These are phyloP conservation scores for Eulemur rubriventer DNA, from an alignment of 2,797 vertebrate genomes.

Conservation along the genomic window DNA sequence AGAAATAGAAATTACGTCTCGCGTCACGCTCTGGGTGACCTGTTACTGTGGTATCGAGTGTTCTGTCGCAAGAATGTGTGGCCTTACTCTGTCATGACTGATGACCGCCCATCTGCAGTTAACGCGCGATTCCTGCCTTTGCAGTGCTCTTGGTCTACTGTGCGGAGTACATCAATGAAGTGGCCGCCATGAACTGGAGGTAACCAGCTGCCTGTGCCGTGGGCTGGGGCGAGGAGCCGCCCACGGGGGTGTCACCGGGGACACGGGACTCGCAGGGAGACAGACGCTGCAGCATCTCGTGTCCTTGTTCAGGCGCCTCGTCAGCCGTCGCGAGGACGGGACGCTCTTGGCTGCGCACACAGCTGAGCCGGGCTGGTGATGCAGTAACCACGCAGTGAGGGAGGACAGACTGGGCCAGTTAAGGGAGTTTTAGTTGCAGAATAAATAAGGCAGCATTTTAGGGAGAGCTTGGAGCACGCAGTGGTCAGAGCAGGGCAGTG, in stretches of 20 bases:
- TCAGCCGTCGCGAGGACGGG: not conserved
- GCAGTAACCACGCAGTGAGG: not conserved
- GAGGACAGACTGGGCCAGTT: not conserved
- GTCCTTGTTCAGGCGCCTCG: not conserved
- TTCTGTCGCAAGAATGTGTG: fast-evolving
- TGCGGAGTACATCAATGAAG: constrained; percentile 96
- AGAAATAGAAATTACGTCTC: not conserved
- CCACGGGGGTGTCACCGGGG: too few species aligned
- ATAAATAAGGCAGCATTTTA: not conserved
- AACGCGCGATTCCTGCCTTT: not conserved
- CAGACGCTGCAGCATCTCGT: not conserved
- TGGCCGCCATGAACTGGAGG: constrained; percentile 97
- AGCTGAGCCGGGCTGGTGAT: not conserved
- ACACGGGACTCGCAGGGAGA: not conserved
- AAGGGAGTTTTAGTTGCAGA: not conserved
- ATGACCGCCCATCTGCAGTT: not conserved
- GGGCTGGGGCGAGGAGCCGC: too few species aligned
- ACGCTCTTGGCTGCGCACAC: too few species aligned
- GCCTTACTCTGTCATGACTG: fast-evolving
- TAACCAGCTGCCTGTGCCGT: constrained; percentile 71
- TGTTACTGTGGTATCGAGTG: fast-evolving
- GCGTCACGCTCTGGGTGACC: fast-evolving
- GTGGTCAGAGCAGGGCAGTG: not conserved
- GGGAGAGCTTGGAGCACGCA: not conserved
- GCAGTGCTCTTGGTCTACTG: constrained; percentile 92